phyloP scores from a whole-genome alignment of 2,888 invertebrate species.

The Proisotoma minuta region DNA sequence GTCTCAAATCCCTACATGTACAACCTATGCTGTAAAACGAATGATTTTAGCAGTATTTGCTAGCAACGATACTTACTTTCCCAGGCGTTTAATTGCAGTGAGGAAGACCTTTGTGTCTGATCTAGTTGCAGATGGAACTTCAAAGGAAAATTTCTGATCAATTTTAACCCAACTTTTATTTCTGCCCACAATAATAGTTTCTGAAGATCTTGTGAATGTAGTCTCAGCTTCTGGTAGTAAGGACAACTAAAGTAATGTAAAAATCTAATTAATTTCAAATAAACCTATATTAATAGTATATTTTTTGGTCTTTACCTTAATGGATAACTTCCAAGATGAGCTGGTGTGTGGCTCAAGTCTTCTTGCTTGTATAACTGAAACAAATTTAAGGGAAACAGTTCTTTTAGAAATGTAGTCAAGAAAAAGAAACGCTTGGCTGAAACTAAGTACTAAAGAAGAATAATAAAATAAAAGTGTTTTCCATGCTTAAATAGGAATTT shows the following conservation, averaged over 20 bases:
- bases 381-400: background rate
- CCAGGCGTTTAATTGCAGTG: constrained; percentile 41
- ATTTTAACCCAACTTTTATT: constrained; percentile 37
- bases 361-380: constrained; percentile 44
- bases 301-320: constrained; percentile 34
- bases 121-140: constrained; percentile 17
- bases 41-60: constrained; percentile 3
- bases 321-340: constrained; percentile 46
- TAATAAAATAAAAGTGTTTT: background rate
- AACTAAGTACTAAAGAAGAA: background rate
- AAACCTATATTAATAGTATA: background rate
- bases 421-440: constrained; percentile 2
- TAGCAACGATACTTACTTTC: constrained; percentile 35
- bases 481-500: constrained; percentile 2
- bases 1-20: no score
- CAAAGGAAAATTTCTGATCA: constrained; percentile 45
- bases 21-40: no score
- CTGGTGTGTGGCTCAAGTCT: constrained; percentile 40
- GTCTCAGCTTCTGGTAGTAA: constrained; percentile 43
- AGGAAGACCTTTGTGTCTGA: constrained; percentile 39
- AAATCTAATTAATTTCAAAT: background rate
- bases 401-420: background rate
- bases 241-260: constrained; percentile 14
- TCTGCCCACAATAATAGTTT: constrained; percentile 31
- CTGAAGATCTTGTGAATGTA: constrained; percentile 38